Conservation (phyloP, 2,888 invertebrate species). For the Pterobdella sp. region DNA sequence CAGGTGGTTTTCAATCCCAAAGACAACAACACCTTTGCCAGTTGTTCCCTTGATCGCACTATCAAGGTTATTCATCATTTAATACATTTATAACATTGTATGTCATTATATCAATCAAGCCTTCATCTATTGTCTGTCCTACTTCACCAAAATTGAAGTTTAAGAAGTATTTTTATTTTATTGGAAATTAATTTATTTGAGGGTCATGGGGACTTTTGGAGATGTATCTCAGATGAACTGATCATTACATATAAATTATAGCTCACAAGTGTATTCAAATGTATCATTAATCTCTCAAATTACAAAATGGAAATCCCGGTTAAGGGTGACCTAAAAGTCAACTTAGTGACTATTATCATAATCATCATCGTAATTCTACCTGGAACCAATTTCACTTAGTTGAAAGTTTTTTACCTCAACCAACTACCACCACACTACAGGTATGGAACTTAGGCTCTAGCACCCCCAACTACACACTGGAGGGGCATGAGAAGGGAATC, state of each 20-base stretch:
- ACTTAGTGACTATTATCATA: too few relatives aligned
- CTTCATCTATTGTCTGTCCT: neutral
- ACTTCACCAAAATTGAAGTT: too few relatives aligned
- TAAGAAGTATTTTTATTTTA: too few relatives aligned
- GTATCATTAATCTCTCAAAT: too few relatives aligned
- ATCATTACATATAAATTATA: too few relatives aligned
- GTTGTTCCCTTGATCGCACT: conserved; percentile 93
- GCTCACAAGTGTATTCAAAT: too few relatives aligned
- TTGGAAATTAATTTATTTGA: too few relatives aligned
- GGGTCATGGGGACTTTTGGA: too few relatives aligned
- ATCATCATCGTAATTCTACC: conserved; percentile 8
- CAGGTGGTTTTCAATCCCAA: conserved; percentile 92
- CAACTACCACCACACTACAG: conserved; percentile 48
- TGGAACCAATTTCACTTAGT: conserved; percentile 11
- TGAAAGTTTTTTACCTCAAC: neutral
- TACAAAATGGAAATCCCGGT: too few relatives aligned
- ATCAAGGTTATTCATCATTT: conserved; percentile 64
- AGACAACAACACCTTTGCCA: conserved; percentile 98
- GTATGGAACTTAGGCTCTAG: conserved; percentile 96
- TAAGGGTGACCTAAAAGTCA: too few relatives aligned
- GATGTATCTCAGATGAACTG: too few relatives aligned
- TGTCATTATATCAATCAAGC: neutral
- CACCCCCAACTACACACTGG: conserved; percentile 93
- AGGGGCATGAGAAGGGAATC: conserved; percentile 94
- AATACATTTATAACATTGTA: neutral